Conservation (phyloP, 2,113 vertebrate genomes). For the Sorex araneus region DNA sequence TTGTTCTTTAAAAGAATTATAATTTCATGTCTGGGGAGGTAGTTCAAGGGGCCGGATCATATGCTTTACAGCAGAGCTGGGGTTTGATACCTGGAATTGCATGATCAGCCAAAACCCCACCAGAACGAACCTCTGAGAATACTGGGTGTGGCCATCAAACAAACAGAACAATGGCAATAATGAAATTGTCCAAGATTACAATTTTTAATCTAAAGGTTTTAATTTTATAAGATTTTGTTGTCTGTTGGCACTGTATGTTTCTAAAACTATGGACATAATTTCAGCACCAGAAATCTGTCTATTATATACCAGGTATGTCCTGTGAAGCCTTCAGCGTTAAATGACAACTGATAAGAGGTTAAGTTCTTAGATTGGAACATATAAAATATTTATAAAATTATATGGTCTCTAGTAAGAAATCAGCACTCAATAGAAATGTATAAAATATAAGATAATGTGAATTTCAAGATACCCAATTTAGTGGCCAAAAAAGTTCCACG, state of each 20-base stretch:
- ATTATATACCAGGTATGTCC: background rate
- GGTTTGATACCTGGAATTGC: too few species aligned
- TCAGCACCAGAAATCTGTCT: background rate
- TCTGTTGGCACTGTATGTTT: background rate
- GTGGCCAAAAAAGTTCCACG: background rate
- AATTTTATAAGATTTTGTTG: background rate
- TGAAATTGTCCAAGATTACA: background rate
- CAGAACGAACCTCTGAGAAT: too few species aligned
- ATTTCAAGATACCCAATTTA: background rate
- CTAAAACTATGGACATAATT: background rate
- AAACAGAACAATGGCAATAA: too few species aligned
- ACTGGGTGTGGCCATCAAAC: too few species aligned
- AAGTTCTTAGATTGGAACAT: slow-evolving; percentile 3
- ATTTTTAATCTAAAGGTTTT: background rate
- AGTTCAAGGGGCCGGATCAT: too few species aligned
- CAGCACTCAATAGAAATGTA: background rate
- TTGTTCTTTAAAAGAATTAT: background rate
- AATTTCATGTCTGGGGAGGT: background rate
- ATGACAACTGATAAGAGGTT: background rate
- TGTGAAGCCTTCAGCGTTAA: background rate
- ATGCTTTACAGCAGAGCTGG: too few species aligned
- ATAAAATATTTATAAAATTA: background rate
- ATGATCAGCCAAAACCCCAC: too few species aligned
- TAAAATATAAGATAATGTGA: background rate
- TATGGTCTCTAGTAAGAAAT: background rate